phyloP scores from a whole-genome alignment of 2,888 invertebrate genomes.

The Clepsis dumicolana region DNA sequence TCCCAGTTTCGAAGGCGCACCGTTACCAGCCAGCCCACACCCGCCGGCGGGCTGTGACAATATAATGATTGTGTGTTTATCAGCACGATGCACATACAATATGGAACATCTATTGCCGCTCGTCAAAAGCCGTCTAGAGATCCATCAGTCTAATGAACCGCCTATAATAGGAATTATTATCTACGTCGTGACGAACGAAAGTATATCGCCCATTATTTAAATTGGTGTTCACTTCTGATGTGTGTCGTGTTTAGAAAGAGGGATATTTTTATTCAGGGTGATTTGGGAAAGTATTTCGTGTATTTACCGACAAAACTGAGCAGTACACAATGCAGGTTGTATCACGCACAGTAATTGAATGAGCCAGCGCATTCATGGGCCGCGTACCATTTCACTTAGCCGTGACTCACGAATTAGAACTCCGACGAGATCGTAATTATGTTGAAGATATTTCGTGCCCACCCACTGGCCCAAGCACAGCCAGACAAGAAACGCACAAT shows the following conservation, averaged over 20 bases:
- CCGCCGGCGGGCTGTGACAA: slow-evolving; percentile 72
- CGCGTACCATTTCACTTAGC: slow-evolving; percentile 78
- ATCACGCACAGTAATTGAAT: slow-evolving; percentile 79
- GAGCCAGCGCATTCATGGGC: slow-evolving; percentile 71
- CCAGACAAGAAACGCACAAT: slow-evolving; percentile 66
- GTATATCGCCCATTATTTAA: slow-evolving; percentile 53
- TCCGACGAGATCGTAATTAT: slow-evolving; percentile 80
- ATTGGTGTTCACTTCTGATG: slow-evolving; percentile 52
- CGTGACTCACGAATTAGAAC: slow-evolving; percentile 86
- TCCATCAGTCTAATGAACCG: slow-evolving; percentile 60
- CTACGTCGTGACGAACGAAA: slow-evolving; percentile 56
- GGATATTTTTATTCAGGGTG: slow-evolving; percentile 63
- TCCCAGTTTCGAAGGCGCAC: slow-evolving; percentile 73
- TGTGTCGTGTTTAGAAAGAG: slow-evolving; percentile 59
- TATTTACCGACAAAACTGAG: slow-evolving; percentile 60
- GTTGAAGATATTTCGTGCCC: slow-evolving; percentile 77
- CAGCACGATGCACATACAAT: slow-evolving; percentile 60
- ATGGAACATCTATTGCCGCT: slow-evolving; percentile 56
- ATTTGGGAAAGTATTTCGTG: slow-evolving; percentile 45
- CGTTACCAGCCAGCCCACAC: slow-evolving; percentile 73
- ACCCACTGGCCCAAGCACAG: slow-evolving; percentile 64
- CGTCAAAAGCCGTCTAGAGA: slow-evolving; percentile 62
- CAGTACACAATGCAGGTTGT: slow-evolving; percentile 68
- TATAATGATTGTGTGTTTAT: slow-evolving; percentile 79
- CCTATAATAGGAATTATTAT: slow-evolving; percentile 54